These are phyloP conservation scores for Danaus chrysippus DNA, from an alignment of 2,888 invertebrate species.

Conservation along the genomic window DNA sequence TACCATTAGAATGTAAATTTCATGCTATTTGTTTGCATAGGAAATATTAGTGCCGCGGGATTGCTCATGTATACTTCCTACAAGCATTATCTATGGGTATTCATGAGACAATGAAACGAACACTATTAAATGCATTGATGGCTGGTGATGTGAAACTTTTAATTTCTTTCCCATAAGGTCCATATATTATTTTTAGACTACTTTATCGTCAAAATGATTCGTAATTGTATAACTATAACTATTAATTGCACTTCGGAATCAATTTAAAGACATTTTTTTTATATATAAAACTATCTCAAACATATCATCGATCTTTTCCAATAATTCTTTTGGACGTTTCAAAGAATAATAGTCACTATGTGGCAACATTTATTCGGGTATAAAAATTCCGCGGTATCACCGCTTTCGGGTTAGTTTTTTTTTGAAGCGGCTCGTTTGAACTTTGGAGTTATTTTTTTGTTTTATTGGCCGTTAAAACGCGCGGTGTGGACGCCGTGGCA, in stretches of 20 bases:
- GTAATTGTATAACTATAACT: too few species aligned
- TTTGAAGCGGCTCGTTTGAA: conserved; percentile 46
- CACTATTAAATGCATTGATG: conserved; percentile 4
- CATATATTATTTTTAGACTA: too few species aligned
- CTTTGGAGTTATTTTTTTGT: conserved; percentile 44
- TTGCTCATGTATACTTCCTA: conserved; percentile 27
- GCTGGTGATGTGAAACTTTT: not conserved
- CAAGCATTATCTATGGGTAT: conserved; percentile 16
- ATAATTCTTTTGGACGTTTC: conserved; percentile 11
- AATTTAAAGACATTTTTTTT: too few species aligned
- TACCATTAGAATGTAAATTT: conserved; percentile 12
- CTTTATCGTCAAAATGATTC: too few species aligned
- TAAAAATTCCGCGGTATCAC: conserved; percentile 32
- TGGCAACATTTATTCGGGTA: conserved; percentile 18
- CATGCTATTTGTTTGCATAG: conserved; percentile 22
- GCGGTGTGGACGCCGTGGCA: conserved; percentile 28
- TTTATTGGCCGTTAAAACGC: conserved; percentile 48
- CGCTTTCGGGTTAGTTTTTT: conserved; percentile 33
- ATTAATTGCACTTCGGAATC: too few species aligned
- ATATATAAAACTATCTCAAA: not conserved
- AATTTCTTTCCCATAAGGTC: too few species aligned
- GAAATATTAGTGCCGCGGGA: conserved; percentile 28
- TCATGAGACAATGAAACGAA: conserved; percentile 6
- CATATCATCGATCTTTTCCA: conserved; percentile 5
- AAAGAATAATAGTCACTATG: conserved; percentile 15